Evolutionary conservation across 2,797 vertebrate species (phyloP).

Genomic region (Eulemur rubriventer): DNA sequence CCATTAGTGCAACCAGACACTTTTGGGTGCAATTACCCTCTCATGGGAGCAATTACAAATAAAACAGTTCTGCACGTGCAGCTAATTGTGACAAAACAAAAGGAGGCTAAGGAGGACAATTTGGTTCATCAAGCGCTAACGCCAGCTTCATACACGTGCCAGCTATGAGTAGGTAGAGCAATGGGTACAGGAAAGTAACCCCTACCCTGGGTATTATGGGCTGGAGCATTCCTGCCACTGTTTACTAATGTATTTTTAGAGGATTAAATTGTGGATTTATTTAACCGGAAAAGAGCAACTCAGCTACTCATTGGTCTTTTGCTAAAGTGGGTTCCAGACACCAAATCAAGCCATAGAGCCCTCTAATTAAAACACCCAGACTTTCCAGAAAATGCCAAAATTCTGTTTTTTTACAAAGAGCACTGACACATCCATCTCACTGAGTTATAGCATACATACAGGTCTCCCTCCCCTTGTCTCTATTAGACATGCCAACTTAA

Average conservation of each 20-base stretch:
- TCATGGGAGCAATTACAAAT: constrained; percentile 68
- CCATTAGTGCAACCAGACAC: constrained; percentile 54
- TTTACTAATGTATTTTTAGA: not conserved
- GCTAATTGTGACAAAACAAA: constrained; percentile 68
- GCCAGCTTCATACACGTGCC: not conserved
- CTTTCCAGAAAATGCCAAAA: constrained; percentile 14
- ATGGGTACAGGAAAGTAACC: not conserved
- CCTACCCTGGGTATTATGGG: not conserved
- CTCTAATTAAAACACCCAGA: not conserved
- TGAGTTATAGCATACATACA: not conserved
- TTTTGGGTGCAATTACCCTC: constrained; percentile 72
- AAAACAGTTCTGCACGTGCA: constrained; percentile 71
- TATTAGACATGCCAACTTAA: not conserved
- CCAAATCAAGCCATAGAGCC: not conserved
- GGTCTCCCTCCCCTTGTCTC: not conserved
- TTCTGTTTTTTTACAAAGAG: not conserved
- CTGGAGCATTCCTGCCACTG: not conserved
- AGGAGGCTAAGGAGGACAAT: constrained; percentile 33
- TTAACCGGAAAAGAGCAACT: constrained; percentile 25
- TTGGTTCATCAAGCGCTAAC: constrained; percentile 51
- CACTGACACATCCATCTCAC: not conserved
- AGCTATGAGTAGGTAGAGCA: not conserved
- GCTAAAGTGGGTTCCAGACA: not conserved
- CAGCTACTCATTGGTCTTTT: not conserved
- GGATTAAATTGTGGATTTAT: not conserved